Evolutionary conservation across 2,797 vertebrate species (phyloP), one percentile per base, ranked within the genome.

Genomic region (Helicolenus hilgendorfi): DNA sequence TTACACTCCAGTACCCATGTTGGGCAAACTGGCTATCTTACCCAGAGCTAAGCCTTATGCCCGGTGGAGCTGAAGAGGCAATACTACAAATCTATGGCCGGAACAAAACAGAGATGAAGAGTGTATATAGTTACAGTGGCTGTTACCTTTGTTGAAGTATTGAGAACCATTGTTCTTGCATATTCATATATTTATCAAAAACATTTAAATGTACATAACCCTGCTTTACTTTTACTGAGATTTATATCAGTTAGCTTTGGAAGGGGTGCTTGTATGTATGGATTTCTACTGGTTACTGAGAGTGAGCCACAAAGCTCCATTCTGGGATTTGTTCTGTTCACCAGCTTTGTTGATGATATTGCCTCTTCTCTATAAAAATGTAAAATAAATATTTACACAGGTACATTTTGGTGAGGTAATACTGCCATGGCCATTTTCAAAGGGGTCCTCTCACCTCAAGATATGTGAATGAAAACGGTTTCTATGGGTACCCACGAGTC

Each of bases 1-100:
- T 71, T 65, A 65, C 49, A 69, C 72, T 68, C 53, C 65, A 64
- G 36, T 76, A 73, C 85, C 70, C 69, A 73, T 79, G 22, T 67
- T 65, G 67, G 38, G 24, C 27, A 72, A 26, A 77, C 41, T 41
- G 4, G 24, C 33, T 41, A 27, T 59, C 36, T 31, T 59, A 72
- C 20, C 20, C 68, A 8, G 7, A 84, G 56, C 65, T 68, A 68
- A 81, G 59, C 56, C 31, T 72, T 13, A 49, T 63, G 27, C 62
- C 69, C 26, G 3, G 35, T 45, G 33, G 74, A 77, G 77, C 24
- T 72, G 55, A 38, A 49, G 22, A 59, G 31, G 31, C 36, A 75
- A 33, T 33, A 59, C 38, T 31, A 85, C 41, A 59, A 55, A 63
- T 77, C 15, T 11, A 72, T 41, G 36, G 18, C 18, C 68, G 41